Evolutionary conservation across 2,113 vertebrate genomes (phyloP), one percentile per base, ranked within the genome.

Genomic region (Onychostruthus taczanowskii): DNA sequence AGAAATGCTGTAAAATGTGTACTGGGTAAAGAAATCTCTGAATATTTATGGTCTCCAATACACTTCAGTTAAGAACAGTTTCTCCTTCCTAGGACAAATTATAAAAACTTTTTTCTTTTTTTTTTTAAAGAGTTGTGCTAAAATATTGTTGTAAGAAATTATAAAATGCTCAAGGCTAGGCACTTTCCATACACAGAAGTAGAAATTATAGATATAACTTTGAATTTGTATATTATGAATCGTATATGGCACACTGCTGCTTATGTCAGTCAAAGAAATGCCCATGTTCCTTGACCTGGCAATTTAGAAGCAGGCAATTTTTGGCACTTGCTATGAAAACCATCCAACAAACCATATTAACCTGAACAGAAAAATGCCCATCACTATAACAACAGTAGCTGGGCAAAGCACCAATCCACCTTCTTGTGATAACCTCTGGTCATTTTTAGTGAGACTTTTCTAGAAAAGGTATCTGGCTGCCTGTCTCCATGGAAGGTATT

Each of bases 371-470:
- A 85, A 85, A 88, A 37, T 5, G 5, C 33, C n/a, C 56, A 61
- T 35, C 35, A 39, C 1, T 3, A 47, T 23, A 8, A 8, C 22
- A 39, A 31, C 13, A n/a, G 28, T 14, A 46, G 7, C 2, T 7
- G 11, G 27, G 49, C 13, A 43, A 21, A 67, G 24, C 31, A 31
- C 21, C 64, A 47, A 3, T 35, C 4, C 13, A 44, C 28, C 41
- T 7, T 5, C 17, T 3, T 7, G 1, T 9, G 37, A 33, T 9
- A 33, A 37, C 4, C 2, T 39, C 23, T 13, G 8, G 23, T 19
- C 24, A 43, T 33, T 55, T 59, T 28, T 15, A 61, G 46, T 2
- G 28, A 74, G 59, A 55, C 15, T 47, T 9, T 43, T 78, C 50
- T 50, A 43, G 47, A n/a, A 69, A 35, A 69, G 14, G 11, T 14